These are phyloP conservation scores for Synanthedon formicaeformis DNA, from an alignment of 2,888 invertebrate species.

Conservation along the genomic window DNA sequence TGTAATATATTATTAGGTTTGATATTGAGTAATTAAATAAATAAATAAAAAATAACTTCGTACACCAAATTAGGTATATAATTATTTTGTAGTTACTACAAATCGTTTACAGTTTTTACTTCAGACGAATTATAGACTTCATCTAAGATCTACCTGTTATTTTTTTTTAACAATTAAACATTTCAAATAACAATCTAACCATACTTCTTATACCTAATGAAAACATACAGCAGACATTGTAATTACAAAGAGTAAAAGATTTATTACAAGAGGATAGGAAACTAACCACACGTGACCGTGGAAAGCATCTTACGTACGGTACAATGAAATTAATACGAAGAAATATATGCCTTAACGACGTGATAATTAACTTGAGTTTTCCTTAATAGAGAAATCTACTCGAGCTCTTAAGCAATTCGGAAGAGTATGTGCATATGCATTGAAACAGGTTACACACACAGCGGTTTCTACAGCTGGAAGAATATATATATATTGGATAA, in stretches of 20 bases:
- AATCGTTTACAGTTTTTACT: too few species aligned
- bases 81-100: too few species aligned
- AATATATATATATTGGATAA: too few species aligned
- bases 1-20: too few species aligned
- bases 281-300: conserved; percentile 60
- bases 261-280: conserved; percentile 64
- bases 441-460: conserved; percentile 6
- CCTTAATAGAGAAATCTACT: conserved; percentile 22
- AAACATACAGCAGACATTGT: conserved; percentile 68
- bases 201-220: conserved; percentile 50
- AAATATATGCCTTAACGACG: conserved; percentile 43
- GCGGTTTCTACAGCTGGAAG: background rate
- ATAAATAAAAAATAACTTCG: too few species aligned
- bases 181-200: conserved; percentile 7
- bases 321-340: conserved; percentile 27
- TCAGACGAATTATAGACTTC: too few species aligned
- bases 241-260: conserved; percentile 67
- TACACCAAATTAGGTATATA: too few species aligned
- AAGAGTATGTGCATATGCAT: conserved; percentile 56
- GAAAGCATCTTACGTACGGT: conserved; percentile 15
- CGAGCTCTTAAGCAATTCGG: conserved; percentile 24
- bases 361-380: conserved; percentile 47
- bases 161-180: background rate
- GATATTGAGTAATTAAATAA: too few species aligned
- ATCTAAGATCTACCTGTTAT: too few species aligned